These are phyloP conservation scores for Cheilosia pagana DNA, from an alignment of 2,888 invertebrate species.

Conservation along the genomic window DNA sequence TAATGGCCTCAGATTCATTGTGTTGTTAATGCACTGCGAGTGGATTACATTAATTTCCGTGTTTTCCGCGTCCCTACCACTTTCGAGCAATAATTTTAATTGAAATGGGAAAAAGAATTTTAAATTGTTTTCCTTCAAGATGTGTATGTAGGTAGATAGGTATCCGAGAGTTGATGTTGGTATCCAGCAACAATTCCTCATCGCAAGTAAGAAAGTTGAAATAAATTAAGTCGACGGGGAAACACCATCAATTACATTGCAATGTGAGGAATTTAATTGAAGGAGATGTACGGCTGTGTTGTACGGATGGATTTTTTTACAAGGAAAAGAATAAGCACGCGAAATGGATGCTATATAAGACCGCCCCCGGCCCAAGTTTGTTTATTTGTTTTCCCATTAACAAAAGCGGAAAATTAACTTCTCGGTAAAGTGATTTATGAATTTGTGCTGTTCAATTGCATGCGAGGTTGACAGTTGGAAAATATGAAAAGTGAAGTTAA, in stretches of 20 bases:
- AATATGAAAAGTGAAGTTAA: slow-evolving; percentile 31
- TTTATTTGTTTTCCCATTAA: too few relatives aligned
- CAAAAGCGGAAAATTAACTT: background rate
- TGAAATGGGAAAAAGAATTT: slow-evolving; percentile 70
- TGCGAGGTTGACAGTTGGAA: slow-evolving; percentile 15
- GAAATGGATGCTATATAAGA: too few relatives aligned
- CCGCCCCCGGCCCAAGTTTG: too few relatives aligned
- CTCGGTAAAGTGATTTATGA: slow-evolving; percentile 45
- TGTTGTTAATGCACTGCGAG: slow-evolving; percentile 68
- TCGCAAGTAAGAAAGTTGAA: slow-evolving; percentile 44
- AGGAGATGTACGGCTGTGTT: slow-evolving; percentile 23
- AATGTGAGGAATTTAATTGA: slow-evolving; percentile 61
- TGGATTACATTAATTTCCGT: slow-evolving; percentile 66
- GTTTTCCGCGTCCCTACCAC: slow-evolving; percentile 38
- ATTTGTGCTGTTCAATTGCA: slow-evolving; percentile 12
- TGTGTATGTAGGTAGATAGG: background rate
- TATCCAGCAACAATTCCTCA: slow-evolving; percentile 7
- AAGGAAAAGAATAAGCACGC: too few relatives aligned
- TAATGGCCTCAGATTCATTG: slow-evolving; percentile 72
- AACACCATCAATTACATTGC: slow-evolving; percentile 67
- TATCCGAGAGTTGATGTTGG: background rate
- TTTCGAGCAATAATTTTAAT: slow-evolving; percentile 71
- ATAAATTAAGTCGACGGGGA: slow-evolving; percentile 65
- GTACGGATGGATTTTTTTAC: background rate
- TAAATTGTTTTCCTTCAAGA: slow-evolving; percentile 56